These are phyloP conservation scores for Ormyrus thymus DNA, from an alignment of 2,888 invertebrate genomes.

Conservation along the genomic window DNA sequence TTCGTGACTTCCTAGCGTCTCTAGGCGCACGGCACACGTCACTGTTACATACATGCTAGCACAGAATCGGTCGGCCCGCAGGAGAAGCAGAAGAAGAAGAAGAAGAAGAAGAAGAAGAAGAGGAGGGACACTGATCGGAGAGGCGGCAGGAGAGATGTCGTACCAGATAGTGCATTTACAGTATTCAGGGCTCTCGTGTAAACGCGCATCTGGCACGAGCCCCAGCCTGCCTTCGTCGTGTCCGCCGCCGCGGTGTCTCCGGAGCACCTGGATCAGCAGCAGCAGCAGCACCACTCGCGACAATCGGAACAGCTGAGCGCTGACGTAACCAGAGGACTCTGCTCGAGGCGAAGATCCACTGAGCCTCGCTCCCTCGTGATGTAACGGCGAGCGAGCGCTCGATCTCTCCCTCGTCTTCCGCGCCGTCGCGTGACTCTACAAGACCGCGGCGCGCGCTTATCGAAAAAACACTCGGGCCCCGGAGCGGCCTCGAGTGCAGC, in stretches of 20 bases:
- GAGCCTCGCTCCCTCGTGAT: conserved; percentile 9
- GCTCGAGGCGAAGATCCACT: too few relatives aligned
- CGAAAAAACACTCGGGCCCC: too few relatives aligned
- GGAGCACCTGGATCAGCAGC: too few relatives aligned
- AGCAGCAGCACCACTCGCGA: neutral
- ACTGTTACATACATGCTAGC: conserved; percentile 34
- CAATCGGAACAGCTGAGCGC: conserved; percentile 22
- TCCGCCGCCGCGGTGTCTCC: too few relatives aligned
- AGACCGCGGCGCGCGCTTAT: too few relatives aligned
- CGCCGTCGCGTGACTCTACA: too few relatives aligned
- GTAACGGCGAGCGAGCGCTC: too few relatives aligned
- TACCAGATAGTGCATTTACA: conserved; percentile 99
- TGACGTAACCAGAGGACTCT: too few relatives aligned
- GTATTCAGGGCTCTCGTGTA: conserved; percentile 84
- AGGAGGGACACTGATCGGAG: conserved; percentile 22
- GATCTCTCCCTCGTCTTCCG: too few relatives aligned
- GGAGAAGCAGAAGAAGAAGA: conserved; percentile 33
- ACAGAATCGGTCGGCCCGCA: neutral
- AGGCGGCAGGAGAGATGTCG: conserved; percentile 84
- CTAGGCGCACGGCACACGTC: conserved; percentile 29
- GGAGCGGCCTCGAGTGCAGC: too few relatives aligned
- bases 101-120: conserved; percentile 6
- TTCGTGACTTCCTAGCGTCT: conserved; percentile 1
- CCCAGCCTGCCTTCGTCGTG: conserved; percentile 78
- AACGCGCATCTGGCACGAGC: conserved; percentile 99